These are phyloP conservation scores for Semotilus atromaculatus DNA, from an alignment of 2,797 vertebrate species.

Conservation along the genomic window DNA sequence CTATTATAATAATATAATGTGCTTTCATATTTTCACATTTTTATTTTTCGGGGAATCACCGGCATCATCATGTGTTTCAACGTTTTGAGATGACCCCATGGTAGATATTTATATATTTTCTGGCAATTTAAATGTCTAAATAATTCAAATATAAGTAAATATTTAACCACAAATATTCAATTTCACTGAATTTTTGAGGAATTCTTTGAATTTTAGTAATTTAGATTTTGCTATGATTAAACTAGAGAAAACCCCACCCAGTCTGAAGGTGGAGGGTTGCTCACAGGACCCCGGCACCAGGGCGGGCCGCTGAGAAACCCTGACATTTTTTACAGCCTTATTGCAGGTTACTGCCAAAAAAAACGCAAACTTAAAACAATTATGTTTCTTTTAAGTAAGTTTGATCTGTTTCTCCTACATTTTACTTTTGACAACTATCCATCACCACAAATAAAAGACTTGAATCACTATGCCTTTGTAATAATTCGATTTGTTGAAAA, in stretches of 20 bases:
- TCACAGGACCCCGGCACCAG: background rate
- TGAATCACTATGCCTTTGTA: background rate
- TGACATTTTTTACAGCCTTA: background rate
- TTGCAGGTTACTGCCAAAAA: background rate
- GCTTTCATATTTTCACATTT: too few species aligned
- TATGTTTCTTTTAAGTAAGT: background rate
- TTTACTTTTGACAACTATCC: background rate
- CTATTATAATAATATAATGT: too few species aligned
- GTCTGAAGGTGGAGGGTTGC: background rate
- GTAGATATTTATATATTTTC: background rate
- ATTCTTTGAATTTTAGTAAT: background rate
- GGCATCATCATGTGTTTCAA: background rate
- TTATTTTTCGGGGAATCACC: too few species aligned
- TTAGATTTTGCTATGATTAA: background rate
- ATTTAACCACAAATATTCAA: background rate
- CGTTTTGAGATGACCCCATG: background rate
- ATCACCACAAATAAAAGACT: background rate
- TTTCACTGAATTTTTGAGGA: background rate
- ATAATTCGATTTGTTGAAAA: conserved; percentile 8
- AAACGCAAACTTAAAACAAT: background rate
- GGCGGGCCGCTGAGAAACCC: background rate
- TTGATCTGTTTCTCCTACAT: background rate
- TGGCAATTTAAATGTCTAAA: background rate
- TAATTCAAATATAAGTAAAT: background rate
- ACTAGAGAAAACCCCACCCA: background rate